A percentile compares a stretch with the other conserved stretches of the same genome.
These are phyloP conservation scores for Ormyrus labotus DNA, from an alignment of 2,888 invertebrate species.

Conservation along the genomic window DNA sequence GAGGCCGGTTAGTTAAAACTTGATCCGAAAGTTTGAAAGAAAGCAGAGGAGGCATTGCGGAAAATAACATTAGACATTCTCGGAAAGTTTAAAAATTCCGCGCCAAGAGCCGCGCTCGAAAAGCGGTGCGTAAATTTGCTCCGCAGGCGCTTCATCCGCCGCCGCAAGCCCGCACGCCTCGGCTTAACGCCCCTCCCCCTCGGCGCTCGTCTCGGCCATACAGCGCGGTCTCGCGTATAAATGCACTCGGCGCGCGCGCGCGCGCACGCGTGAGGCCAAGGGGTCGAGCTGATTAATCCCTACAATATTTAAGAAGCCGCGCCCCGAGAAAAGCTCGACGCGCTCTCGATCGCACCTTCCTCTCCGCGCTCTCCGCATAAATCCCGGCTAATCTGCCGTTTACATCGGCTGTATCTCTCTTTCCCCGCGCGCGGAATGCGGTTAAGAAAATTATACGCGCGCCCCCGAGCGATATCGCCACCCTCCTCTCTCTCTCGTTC, in stretches of 20 bases:
- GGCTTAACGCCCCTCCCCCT: too few species aligned
- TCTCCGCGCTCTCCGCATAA: conserved; percentile 45
- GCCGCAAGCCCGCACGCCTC: too few species aligned
- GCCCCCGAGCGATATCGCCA: conserved; percentile 8
- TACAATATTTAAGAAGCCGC: conserved; percentile 70
- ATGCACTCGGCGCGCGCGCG: too few species aligned
- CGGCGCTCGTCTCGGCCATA: too few species aligned
- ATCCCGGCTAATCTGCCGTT: conserved; percentile 61
- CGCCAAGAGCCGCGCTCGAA: too few species aligned
- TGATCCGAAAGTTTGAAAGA: neutral
- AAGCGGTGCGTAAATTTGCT: too few species aligned
- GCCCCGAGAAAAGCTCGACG: conserved; percentile 56
- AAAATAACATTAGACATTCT: neutral
- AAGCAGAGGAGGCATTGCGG: neutral
- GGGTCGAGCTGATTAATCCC: conserved; percentile 69
- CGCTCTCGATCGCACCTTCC: neutral
- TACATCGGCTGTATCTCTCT: conserved; percentile 45
- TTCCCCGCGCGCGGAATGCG: conserved; percentile 17
- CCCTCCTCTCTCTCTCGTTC: conserved; percentile 13
- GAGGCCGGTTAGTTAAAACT: too few species aligned
- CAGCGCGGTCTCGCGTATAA: too few species aligned
- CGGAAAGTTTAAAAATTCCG: too few species aligned
- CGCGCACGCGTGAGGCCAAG: neutral
- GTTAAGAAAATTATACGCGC: conserved; percentile 44
- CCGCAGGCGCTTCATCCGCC: too few species aligned